phyloP scores from a whole-genome alignment of 2,797 vertebrate genomes.

The Typhlichthys eigenmanni region DNA sequence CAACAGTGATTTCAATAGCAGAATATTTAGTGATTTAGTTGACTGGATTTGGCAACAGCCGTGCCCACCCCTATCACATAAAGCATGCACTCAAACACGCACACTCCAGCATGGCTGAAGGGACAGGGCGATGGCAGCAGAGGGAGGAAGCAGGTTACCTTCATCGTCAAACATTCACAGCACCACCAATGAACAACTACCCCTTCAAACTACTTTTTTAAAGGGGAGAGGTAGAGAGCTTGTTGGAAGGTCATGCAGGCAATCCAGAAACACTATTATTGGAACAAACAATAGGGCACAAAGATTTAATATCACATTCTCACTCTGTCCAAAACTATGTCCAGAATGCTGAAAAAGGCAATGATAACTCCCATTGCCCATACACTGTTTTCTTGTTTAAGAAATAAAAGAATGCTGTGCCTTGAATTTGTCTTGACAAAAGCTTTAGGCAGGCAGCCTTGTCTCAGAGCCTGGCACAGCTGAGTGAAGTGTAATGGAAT shows the following conservation, averaged over 20 bases:
- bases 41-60: not conserved
- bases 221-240: too few relatives aligned
- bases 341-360: too few relatives aligned
- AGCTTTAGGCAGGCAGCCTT: constrained; percentile 3
- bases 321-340: too few relatives aligned
- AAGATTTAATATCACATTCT: too few relatives aligned
- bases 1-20: too few relatives aligned
- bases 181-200: constrained; percentile 5
- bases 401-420: too few relatives aligned
- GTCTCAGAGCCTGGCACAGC: not conserved
- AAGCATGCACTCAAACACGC: constrained; percentile 2
- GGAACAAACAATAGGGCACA: too few relatives aligned
- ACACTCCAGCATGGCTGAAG: constrained; percentile 38
- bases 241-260: too few relatives aligned
- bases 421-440: not conserved
- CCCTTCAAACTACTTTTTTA: not conserved
- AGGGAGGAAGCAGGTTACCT: constrained; percentile 19
- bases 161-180: constrained; percentile 49
- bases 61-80: not conserved
- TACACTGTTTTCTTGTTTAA: too few relatives aligned
- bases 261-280: too few relatives aligned
- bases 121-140: constrained; percentile 37
- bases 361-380: too few relatives aligned
- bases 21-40: too few relatives aligned
- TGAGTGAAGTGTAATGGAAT: not conserved